Evolutionary conservation across 1,140 invertebrate species (phyloP), one percentile per base, ranked within the genome.

Genomic region (Rhopalosiphum maidis): DNA sequence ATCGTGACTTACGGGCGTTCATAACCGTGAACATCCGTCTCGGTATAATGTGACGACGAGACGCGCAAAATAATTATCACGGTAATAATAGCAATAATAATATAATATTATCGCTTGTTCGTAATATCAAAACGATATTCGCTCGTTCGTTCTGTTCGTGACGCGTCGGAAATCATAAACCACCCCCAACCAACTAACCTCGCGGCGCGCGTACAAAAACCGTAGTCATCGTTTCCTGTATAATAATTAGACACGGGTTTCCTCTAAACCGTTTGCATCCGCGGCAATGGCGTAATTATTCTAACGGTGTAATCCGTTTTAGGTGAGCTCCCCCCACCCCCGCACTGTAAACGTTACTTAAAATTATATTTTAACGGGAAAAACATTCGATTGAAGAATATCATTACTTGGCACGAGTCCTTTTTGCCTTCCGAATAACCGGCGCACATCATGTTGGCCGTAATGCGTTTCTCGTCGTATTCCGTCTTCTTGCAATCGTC

Each of bases 391-490:
- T 22, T 35, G 11, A 37, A 2, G 0, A 25, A n/a, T n/a, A n/a
- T 77, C 1, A 93, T 94, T 94, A 95, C 94, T 94, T 95, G 94
- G 95, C 97, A 98, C 0, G 97, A 97, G 95, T 98, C 97, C 94
- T 97, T 97, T 91, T 96, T 96, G 41, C 98, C 98, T 77, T 97
- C 96, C 9, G 96, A 95, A 94, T 96, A 97, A 9, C 98, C 98
- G 21, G 98, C 98, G 95, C 98, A 98, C 54, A 98, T 94, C 98
- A 98, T 98, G 94, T 97, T 98, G 30, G 98, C 97, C 0, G 97
- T 98, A 93, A 98, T 98, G 92, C 96, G 96, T 9, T 95, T 96
- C 91, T 95, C 94, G 37, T 96, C 96, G 95, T 98, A 98, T 77
- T 96, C 96, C 7, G 96, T 97, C 83, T 96, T 95, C 18, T 96